Conservation (phyloP, 2,888 invertebrate genomes). For the Operophtera brumata region DNA sequence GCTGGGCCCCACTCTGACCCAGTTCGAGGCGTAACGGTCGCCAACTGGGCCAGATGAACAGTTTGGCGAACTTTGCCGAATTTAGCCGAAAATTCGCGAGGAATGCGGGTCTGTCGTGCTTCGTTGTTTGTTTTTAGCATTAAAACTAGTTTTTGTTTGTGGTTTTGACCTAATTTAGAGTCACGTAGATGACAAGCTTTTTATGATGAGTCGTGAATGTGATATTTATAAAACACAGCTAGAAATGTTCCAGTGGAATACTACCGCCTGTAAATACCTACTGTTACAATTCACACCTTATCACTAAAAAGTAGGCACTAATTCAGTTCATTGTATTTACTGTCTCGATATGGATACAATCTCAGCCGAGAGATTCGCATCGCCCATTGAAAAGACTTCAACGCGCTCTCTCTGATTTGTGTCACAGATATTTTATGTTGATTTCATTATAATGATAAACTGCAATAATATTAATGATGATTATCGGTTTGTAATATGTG, state of each 20-base stretch:
- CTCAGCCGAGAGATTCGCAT: constrained; percentile 4
- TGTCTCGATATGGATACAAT: too few species aligned
- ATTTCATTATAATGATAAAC: too few species aligned
- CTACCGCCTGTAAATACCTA: too few species aligned
- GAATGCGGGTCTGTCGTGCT: constrained; percentile 23
- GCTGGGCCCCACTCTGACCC: constrained; percentile 21
- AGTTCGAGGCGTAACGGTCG: constrained; percentile 33
- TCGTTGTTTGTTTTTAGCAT: constrained; percentile 24
- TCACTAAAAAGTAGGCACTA: too few species aligned
- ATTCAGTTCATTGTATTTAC: too few species aligned
- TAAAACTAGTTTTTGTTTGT: constrained; percentile 15
- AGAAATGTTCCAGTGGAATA: not conserved
- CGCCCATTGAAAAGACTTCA: constrained; percentile 22
- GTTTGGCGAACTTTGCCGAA: constrained; percentile 32
- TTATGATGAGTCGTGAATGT: constrained; percentile 6
- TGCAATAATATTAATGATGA: too few species aligned
- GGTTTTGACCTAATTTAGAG: constrained; percentile 13
- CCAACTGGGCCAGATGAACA: constrained; percentile 27
- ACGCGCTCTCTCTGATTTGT: constrained; percentile 21
- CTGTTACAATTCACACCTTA: too few species aligned
- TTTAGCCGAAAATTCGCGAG: constrained; percentile 16
- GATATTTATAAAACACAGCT: constrained; percentile 1
- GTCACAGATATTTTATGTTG: constrained; percentile 1
- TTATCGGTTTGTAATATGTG: too few species aligned
- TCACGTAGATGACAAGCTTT: constrained; percentile 5